Conservation (phyloP, 1,140 invertebrate species). For the Melanaphis sacchari region DNA sequence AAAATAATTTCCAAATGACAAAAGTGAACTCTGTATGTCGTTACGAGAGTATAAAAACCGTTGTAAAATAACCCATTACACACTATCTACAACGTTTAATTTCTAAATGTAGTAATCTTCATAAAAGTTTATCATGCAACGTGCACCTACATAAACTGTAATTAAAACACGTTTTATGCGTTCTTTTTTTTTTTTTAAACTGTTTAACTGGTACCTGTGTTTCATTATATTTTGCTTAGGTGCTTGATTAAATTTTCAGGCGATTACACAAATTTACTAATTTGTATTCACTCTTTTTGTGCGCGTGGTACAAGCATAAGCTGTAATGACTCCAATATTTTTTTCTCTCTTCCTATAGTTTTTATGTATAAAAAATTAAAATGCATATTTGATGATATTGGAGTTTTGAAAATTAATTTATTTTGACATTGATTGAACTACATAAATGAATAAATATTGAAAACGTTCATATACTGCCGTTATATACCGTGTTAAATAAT, state of each 20-base stretch:
- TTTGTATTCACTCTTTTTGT: not conserved
- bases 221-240: not conserved
- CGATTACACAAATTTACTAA: not conserved
- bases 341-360: not conserved
- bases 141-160: not conserved
- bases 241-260: not conserved
- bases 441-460: not conserved
- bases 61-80: not conserved
- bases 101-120: not conserved
- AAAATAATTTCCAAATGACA: not conserved
- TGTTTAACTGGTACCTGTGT: not conserved
- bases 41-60: not conserved
- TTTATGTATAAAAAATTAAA: not conserved
- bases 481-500: not conserved
- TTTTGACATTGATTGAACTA: not conserved
- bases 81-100: not conserved
- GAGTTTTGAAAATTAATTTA: not conserved
- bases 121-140: not conserved
- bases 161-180: not conserved
- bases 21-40: not conserved
- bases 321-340: not conserved
- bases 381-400: not conserved
- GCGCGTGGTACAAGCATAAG: not conserved
- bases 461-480: not conserved
- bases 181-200: not conserved